phyloP scores from a whole-genome alignment of 37 sponge, comb jelly and placozoan species.

The Diacarnus erythraeanus region DNA sequence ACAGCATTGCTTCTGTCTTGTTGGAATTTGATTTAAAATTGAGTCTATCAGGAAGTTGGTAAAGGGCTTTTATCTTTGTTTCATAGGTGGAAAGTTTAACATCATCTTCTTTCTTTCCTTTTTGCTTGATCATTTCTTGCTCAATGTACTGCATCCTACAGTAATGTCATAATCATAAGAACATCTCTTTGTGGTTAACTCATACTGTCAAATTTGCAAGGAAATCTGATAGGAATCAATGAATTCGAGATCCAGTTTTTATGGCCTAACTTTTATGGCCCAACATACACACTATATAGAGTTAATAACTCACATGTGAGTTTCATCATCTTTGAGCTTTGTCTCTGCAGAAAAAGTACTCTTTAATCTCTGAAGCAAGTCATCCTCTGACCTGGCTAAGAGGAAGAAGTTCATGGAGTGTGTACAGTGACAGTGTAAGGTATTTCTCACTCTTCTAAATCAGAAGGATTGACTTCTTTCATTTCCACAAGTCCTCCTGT shows the following conservation, averaged over 20 bases:
- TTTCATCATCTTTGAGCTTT: slow-evolving; percentile 74
- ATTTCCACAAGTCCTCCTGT: slow-evolving; percentile 81
- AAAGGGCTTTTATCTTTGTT: slow-evolving; percentile 65
- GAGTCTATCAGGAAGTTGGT: slow-evolving; percentile 66
- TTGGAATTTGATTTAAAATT: slow-evolving; percentile 35
- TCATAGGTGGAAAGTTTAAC: slow-evolving; percentile 54
- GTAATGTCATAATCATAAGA: background rate
- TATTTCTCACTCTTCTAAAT: slow-evolving; percentile 21
- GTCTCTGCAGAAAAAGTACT: slow-evolving; percentile 90
- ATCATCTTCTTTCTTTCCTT: slow-evolving; percentile 33
- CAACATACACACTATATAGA: background rate
- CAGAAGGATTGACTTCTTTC: slow-evolving; percentile 29
- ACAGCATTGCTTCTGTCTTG: slow-evolving; percentile 84
- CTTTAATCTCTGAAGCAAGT: slow-evolving; percentile 55
- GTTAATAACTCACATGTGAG: slow-evolving; percentile 61
- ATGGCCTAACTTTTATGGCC: background rate
- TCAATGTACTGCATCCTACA: slow-evolving; percentile 88
- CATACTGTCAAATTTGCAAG: too few species aligned
- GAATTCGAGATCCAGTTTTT: background rate
- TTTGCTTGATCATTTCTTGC: slow-evolving; percentile 71
- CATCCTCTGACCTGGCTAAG: slow-evolving; percentile 64
- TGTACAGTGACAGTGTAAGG: too few species aligned
- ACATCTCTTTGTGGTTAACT: background rate
- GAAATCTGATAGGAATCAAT: too few species aligned
- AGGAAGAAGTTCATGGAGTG: background rate